These are phyloP conservation scores for Lagodon rhomboides DNA, from an alignment of 2,797 vertebrate species.

Conservation along the genomic window DNA sequence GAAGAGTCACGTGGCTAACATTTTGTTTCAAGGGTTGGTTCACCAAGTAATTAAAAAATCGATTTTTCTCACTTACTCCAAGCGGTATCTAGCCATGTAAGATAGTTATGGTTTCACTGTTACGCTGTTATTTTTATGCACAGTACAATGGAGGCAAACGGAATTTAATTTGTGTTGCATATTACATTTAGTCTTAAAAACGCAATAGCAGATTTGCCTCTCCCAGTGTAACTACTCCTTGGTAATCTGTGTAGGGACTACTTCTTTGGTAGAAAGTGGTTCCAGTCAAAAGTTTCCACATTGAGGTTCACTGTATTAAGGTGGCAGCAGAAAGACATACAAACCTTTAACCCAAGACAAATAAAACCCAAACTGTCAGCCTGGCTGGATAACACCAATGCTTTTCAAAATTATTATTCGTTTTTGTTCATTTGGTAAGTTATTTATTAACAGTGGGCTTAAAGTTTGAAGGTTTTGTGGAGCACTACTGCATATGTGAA, in stretches of 20 bases:
- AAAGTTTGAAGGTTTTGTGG: too few species aligned
- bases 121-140: not conserved
- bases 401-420: too few species aligned
- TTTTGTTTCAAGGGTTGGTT: slow-evolving; percentile 1
- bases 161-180: not conserved
- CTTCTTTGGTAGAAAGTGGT: not conserved
- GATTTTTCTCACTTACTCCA: not conserved
- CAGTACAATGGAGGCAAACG: not conserved
- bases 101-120: not conserved
- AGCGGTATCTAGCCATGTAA: not conserved
- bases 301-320: not conserved
- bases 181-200: too few species aligned
- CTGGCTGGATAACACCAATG: not conserved
- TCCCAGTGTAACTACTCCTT: not conserved
- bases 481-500: too few species aligned
- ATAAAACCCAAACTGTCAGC: not conserved
- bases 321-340: not conserved
- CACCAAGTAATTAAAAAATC: not conserved
- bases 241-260: not conserved
- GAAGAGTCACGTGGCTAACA: not conserved
- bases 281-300: not conserved
- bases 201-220: not conserved
- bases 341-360: not conserved
- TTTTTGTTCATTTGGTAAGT: not conserved
- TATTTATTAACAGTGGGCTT: too few species aligned